Evolutionary conservation across 2,888 invertebrate species (phyloP), one percentile per base, ranked within the genome.

Genomic region (Clepsis dumicolana): DNA sequence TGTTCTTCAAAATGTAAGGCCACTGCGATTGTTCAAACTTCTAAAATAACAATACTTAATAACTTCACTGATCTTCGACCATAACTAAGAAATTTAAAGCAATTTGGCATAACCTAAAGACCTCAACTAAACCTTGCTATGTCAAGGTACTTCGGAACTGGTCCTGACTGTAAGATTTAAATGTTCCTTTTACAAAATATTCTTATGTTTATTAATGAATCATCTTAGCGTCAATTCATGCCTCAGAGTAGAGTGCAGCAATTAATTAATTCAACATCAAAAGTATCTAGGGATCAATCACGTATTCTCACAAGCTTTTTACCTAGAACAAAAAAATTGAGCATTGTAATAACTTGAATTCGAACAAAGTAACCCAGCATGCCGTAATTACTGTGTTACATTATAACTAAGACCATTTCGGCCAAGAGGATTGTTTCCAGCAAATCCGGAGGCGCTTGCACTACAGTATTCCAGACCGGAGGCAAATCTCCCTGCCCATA

Each of bases 401-500:
- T n/a, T 62, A 18, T 27, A 61, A 48, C 32, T 32, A 18, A 32
- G 4, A 56, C 21, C 32, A 3, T 35, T 62, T 18, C 35, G 35
- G 35, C 10, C n/a, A 54, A 24, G 16, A 54, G 24, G 53, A 60
- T 29, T 27, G 61, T 14, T 41, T 53, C 18, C 25, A 57, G 29
- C 41, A 63, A 66, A 63, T 41, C 50, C 38, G n/a, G 7, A 14
- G 16, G 27, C 48, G 18, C 16, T 35, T 12, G 50, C 38, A 41
- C 76, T 77, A 77, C 74, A 73, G 77, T 77, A 75, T 75, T 75
- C 75, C 74, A 72, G 72, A 77, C 75, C 77, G 73, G 75, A 78
- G 77, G 79, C 78, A 77, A 83, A 87, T 85, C 83, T 81, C 77
- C 80, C 77, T 73, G 77, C 79, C 83, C 83, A 82, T 88, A 86